Evolutionary conservation across 2,113 vertebrate genomes (phyloP).

Genomic region (Sander vitreus): DNA sequence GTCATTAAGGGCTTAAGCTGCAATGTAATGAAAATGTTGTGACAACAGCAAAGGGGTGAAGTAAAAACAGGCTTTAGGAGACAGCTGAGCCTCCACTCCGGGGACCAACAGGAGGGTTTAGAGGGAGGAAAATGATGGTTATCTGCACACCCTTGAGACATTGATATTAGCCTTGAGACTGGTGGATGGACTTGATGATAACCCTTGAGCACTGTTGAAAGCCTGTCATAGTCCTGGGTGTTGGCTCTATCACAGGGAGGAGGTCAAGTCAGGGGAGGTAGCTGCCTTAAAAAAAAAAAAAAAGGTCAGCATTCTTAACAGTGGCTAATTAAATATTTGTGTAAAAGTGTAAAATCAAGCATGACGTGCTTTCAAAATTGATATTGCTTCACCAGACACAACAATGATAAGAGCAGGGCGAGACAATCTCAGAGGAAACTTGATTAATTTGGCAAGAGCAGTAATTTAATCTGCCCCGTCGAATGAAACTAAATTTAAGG

Average conservation of each 20-base stretch:
- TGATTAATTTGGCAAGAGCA: conserved; percentile 48
- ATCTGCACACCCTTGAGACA: conserved; percentile 76
- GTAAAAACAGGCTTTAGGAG: conserved; percentile 76
- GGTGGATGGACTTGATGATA: conserved; percentile 78
- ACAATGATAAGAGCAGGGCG: not conserved
- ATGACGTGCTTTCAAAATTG: not conserved
- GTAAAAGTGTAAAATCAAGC: conserved; percentile 25
- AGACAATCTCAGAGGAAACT: conserved; percentile 42
- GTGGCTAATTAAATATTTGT: not conserved
- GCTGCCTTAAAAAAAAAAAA: not conserved
- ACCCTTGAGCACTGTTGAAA: conserved; percentile 51
- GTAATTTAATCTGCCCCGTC: conserved; percentile 49
- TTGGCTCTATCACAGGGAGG: conserved; percentile 23
- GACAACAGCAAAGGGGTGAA: conserved; percentile 73
- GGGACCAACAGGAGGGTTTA: conserved; percentile 63
- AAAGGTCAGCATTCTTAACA: not conserved
- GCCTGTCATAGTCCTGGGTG: conserved; percentile 59
- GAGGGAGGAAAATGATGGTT: conserved; percentile 76
- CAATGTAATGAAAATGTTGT: conserved; percentile 82
- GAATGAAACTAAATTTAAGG: conserved; percentile 53
- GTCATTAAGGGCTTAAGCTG: conserved; percentile 78
- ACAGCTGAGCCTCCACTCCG: conserved; percentile 69
- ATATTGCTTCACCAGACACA: not conserved
- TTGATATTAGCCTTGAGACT: conserved; percentile 75
- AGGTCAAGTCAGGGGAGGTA: conserved; percentile 24